Conservation (phyloP, 1,140 invertebrate species). For the Dufourea novaeangliae region DNA sequence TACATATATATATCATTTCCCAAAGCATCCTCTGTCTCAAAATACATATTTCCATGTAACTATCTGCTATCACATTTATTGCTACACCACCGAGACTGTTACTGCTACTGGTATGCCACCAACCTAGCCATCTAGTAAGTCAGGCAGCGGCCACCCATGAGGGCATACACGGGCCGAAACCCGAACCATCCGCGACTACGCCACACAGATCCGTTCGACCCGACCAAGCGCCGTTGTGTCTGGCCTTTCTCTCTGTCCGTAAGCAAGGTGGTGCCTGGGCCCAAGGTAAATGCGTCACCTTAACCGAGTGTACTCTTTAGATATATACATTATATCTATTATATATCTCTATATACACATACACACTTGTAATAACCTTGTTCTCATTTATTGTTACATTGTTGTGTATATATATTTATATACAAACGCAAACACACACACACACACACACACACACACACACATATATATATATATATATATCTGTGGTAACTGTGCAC, state of each 20-base stretch:
- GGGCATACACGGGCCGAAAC: constrained; percentile 74
- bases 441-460: constrained; percentile 35
- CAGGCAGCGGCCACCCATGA: constrained; percentile 77
- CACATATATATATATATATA: constrained; percentile 39
- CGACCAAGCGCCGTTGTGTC: constrained; percentile 78
- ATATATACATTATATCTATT: constrained; percentile 73
- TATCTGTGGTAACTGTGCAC: constrained; percentile 63
- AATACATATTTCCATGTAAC: constrained; percentile 16
- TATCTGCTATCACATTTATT: constrained; percentile 55
- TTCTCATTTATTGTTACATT: constrained; percentile 73
- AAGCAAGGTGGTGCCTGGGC: constrained; percentile 82
- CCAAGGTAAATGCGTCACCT: constrained; percentile 83
- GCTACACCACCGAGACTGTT: constrained; percentile 66
- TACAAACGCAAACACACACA: no score
- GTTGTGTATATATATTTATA: no score
- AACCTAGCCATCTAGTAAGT: constrained; percentile 75
- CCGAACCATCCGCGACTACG: constrained; percentile 78
- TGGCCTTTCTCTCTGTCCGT: constrained; percentile 82
- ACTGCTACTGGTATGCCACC: constrained; percentile 75
- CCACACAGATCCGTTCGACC: constrained; percentile 78
- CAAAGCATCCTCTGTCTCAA: no score
- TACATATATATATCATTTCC: neutral
- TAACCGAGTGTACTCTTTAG: constrained; percentile 82
- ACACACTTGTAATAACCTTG: constrained; percentile 60
- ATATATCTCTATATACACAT: constrained; percentile 61